These are phyloP conservation scores for Plotosus lineatus DNA, from an alignment of 2,113 vertebrate genomes.

Conservation along the genomic window DNA sequence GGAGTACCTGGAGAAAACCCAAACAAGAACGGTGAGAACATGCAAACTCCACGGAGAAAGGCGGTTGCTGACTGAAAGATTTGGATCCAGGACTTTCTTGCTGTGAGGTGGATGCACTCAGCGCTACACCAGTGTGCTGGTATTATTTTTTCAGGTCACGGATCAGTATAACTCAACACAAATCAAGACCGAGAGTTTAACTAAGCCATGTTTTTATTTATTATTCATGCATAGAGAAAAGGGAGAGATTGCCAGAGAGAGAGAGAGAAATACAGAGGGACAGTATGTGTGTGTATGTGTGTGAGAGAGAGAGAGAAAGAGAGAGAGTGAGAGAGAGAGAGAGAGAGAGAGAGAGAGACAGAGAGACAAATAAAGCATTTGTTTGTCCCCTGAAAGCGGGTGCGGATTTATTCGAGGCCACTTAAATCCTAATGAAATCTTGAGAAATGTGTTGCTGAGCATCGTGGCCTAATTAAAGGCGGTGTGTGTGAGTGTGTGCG, in stretches of 20 bases:
- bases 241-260: no score
- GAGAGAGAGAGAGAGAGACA: not conserved
- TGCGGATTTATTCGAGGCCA: constrained; percentile 35
- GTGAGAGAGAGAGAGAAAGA: not conserved
- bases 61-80: no score
- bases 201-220: not conserved
- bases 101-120: no score
- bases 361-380: not conserved
- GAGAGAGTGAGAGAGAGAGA: not conserved
- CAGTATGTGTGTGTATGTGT: no score
- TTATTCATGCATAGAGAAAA: not conserved
- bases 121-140: no score
- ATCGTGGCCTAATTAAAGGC: constrained; percentile 42
- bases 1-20: no score
- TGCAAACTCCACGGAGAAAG: no score
- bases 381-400: not conserved
- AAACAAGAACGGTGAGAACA: no score
- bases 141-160: not conserved
- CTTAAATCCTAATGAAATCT: constrained; percentile 49
- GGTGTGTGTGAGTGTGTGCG: constrained; percentile 8
- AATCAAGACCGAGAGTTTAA: not conserved
- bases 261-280: no score
- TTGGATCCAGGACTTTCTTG: no score
- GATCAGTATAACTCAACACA: not conserved
- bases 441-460: constrained; percentile 44